phyloP scores from a whole-genome alignment of 2,888 invertebrate species.

The Teleogryllus oceanicus region DNA sequence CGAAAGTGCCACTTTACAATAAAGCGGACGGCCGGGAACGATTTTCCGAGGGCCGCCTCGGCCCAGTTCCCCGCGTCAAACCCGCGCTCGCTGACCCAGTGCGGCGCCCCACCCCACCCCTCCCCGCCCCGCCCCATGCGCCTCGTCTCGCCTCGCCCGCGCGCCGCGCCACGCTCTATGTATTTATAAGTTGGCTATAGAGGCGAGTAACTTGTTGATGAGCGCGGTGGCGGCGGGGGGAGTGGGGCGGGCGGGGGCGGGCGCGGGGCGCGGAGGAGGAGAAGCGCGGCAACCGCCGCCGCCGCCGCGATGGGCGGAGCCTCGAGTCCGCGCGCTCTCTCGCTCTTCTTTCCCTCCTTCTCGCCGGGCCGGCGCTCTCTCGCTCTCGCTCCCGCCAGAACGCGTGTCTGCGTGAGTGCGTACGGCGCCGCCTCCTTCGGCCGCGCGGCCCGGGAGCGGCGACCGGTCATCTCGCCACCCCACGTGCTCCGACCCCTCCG shows the following conservation, averaged over 20 bases:
- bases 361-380: no score
- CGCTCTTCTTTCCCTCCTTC: neutral
- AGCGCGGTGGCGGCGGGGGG: neutral
- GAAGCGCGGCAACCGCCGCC: neutral
- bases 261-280: neutral
- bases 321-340: neutral
- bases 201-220: constrained; percentile 9
- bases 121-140: no score
- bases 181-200: constrained; percentile 18
- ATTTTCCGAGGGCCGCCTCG: neutral
- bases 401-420: no score
- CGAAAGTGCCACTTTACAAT: constrained; percentile 18
- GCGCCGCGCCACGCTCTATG: neutral
- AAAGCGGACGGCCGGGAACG: constrained; percentile 6
- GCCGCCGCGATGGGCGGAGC: neutral
- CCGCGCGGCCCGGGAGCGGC: no score
- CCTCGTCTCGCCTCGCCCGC: no score
- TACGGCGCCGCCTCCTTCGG: no score
- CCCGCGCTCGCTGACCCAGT: constrained; percentile 9
- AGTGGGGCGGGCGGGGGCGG: neutral
- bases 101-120: neutral
- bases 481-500: no score
- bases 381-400: no score
- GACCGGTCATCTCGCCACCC: no score
- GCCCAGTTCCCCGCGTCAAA: constrained; percentile 1